These are phyloP conservation scores for Corythornis cristatus DNA, from an alignment of 2,113 vertebrate species.

Conservation along the genomic window DNA sequence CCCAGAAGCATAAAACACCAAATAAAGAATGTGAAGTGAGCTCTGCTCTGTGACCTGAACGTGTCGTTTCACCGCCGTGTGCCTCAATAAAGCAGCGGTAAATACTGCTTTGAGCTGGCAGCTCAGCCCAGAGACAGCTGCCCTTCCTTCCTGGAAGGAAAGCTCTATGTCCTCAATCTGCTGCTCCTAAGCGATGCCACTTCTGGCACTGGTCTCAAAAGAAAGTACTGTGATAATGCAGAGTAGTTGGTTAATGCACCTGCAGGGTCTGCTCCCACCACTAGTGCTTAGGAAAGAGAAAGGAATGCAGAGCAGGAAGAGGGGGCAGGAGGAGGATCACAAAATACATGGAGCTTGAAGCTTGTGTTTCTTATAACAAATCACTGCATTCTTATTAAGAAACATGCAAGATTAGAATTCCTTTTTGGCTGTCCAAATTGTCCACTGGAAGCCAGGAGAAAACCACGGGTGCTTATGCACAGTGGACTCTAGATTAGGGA, in stretches of 20 bases:
- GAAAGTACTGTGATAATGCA: neutral
- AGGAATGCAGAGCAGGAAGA: neutral
- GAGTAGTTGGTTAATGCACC: neutral
- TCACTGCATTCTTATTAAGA: neutral
- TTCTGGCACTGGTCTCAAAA: neutral
- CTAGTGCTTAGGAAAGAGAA: fast-evolving
- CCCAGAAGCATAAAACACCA: neutral
- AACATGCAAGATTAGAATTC: neutral
- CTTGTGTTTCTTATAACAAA: neutral
- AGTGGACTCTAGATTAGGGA: neutral
- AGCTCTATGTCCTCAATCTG: fast-evolving
- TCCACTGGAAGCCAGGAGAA: neutral
- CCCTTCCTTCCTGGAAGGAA: neutral
- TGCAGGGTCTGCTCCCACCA: neutral
- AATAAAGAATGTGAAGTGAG: neutral
- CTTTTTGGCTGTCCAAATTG: neutral
- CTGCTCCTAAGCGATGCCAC: neutral
- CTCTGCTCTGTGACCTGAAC: neutral
- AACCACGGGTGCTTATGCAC: slow-evolving; percentile 19
- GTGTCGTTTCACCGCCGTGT: fast-evolving
- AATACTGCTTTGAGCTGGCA: neutral
- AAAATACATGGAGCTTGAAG: neutral
- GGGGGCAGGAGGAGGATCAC: neutral
- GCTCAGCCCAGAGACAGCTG: fast-evolving
- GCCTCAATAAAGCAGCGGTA: neutral